phyloP scores from a whole-genome alignment of 2,797 vertebrate species.

The Mormyrus proboscirostris region DNA sequence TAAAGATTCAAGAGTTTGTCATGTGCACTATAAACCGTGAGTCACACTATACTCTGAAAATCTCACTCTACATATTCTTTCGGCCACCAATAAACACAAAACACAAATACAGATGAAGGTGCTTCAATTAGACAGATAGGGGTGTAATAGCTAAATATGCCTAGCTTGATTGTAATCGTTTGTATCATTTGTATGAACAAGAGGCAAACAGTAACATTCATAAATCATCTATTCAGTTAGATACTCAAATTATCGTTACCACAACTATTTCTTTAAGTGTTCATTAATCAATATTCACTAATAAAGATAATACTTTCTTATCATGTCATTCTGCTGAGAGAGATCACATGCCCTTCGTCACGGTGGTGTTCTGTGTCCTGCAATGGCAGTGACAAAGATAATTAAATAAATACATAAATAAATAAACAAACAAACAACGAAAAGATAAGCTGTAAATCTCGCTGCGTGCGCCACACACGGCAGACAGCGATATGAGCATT shows the following conservation, averaged over 20 bases:
- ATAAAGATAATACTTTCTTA: neutral
- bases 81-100: neutral
- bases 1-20: neutral
- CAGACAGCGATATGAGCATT: neutral
- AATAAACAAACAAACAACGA: neutral
- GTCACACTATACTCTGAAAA: neutral
- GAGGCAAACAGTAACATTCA: neutral
- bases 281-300: neutral
- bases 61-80: neutral
- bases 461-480: neutral
- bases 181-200: neutral
- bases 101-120: neutral
- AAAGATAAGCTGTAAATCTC: neutral
- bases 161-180: neutral
- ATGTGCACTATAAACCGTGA: neutral
- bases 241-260: neutral
- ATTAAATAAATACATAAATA: neutral
- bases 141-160: neutral
- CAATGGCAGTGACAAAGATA: neutral
- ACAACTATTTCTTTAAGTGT: neutral
- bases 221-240: neutral
- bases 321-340: neutral
- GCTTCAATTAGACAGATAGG: neutral
- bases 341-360: neutral
- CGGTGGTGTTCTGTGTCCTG: neutral